Conservation (phyloP, 2,888 invertebrate species). For the Hydroisotoma schaefferi region DNA sequence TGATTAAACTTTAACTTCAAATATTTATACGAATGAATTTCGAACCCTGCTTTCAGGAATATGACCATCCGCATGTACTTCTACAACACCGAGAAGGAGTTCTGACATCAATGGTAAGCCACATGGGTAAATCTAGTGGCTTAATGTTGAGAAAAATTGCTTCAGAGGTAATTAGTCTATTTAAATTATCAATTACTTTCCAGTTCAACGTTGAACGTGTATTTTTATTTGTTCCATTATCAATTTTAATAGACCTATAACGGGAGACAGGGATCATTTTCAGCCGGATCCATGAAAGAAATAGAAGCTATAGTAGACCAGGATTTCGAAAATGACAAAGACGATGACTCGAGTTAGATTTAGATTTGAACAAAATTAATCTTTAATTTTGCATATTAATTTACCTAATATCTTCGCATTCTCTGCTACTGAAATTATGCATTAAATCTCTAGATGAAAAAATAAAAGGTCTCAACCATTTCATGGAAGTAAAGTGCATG, state of each 20-base stretch:
- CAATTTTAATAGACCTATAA: background rate
- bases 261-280: background rate
- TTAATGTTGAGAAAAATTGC: slow-evolving; percentile 63
- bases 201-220: background rate
- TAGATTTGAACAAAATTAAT: too few species aligned
- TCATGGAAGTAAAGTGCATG: too few species aligned
- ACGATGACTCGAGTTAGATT: too few species aligned
- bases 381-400: too few species aligned
- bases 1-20: background rate
- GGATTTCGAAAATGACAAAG: too few species aligned
- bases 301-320: too few species aligned
- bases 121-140: slow-evolving; percentile 66
- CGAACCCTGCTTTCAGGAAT: slow-evolving; percentile 56
- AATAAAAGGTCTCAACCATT: too few species aligned
- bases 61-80: slow-evolving; percentile 70
- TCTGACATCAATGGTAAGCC: slow-evolving; percentile 65
- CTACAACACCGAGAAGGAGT: slow-evolving; percentile 61
- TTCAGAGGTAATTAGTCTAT: slow-evolving; percentile 53
- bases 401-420: too few species aligned
- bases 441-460: too few species aligned
- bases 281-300: background rate
- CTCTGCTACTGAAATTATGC: too few species aligned
- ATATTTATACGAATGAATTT: background rate
- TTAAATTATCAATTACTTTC: too few species aligned
- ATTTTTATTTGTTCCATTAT: background rate